A percentile compares a stretch with the other conserved stretches of the same genome.
These are phyloP conservation scores for Calliphora vicina DNA, from an alignment of 1,140 invertebrate species.

Conservation along the genomic window DNA sequence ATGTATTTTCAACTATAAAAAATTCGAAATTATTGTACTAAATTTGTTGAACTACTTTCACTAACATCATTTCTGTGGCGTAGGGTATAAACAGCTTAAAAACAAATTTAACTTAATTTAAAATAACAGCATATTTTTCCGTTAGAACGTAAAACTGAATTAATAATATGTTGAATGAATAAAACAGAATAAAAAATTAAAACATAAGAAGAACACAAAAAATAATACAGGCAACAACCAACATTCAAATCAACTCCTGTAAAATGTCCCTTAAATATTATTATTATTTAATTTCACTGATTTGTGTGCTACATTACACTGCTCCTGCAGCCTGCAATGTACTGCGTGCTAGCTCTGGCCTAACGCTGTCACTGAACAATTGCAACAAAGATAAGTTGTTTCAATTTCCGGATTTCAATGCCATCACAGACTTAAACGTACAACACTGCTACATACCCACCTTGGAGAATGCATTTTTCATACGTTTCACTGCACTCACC, in stretches of 20 bases:
- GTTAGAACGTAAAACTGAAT: too few relatives aligned
- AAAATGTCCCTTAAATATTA: background rate
- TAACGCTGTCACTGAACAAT: constrained; percentile 7
- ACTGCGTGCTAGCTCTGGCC: background rate
- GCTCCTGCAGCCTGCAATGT: background rate
- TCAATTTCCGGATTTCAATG: constrained; percentile 22
- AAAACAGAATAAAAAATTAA: too few relatives aligned
- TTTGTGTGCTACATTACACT: background rate
- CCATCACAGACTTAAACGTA: constrained; percentile 42
- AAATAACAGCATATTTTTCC: too few relatives aligned
- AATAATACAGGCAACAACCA: background rate
- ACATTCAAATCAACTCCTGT: background rate
- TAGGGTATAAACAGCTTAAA: too few relatives aligned
- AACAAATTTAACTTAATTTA: too few relatives aligned
- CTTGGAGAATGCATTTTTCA: constrained; percentile 51
- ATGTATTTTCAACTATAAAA: too few relatives aligned
- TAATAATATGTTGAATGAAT: too few relatives aligned
- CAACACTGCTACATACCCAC: constrained; percentile 48
- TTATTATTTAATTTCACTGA: background rate
- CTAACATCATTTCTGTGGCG: too few relatives aligned
- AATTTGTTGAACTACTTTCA: too few relatives aligned
- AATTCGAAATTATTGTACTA: too few relatives aligned
- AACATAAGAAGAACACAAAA: background rate
- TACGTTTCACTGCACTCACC: constrained; percentile 46
- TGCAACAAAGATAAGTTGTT: constrained; percentile 35